Evolutionary conservation across 2,113 vertebrate species (phyloP).

Genomic region (Sula dactylatra): DNA sequence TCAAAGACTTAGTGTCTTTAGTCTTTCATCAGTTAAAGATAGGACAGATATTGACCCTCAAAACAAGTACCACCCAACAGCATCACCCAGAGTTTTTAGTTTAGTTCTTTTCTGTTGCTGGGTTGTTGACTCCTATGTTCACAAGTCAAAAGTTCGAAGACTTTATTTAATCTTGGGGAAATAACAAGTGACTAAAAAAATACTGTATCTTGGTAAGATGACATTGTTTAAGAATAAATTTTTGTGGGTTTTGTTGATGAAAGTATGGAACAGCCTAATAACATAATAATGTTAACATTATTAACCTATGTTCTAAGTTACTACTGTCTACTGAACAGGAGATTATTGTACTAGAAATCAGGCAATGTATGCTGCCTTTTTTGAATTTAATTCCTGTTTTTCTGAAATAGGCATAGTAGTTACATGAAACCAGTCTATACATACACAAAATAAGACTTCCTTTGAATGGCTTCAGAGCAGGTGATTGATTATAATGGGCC

Average conservation of each 20-base stretch:
- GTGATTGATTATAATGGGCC: background rate
- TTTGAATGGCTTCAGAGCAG: background rate
- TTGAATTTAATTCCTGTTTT: background rate
- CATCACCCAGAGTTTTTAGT: background rate
- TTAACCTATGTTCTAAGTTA: background rate
- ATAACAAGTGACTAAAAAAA: background rate
- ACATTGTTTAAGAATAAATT: background rate
- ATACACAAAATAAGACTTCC: background rate
- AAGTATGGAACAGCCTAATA: background rate
- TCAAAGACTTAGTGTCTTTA: background rate
- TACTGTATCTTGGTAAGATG: background rate
- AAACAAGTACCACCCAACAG: background rate
- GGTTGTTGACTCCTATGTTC: background rate
- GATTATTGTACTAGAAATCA: background rate
- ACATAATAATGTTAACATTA: no score
- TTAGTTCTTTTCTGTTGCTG: background rate
- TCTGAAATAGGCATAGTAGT: background rate
- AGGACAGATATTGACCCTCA: background rate
- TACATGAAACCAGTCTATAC: background rate
- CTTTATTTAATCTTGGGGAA: background rate
- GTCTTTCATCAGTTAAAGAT: background rate
- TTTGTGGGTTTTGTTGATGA: background rate
- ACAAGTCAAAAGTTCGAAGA: background rate
- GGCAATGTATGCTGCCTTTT: background rate
- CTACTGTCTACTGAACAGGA: background rate